phyloP scores from a whole-genome alignment of 2,888 invertebrate species.

The Ferrisia virgata region DNA sequence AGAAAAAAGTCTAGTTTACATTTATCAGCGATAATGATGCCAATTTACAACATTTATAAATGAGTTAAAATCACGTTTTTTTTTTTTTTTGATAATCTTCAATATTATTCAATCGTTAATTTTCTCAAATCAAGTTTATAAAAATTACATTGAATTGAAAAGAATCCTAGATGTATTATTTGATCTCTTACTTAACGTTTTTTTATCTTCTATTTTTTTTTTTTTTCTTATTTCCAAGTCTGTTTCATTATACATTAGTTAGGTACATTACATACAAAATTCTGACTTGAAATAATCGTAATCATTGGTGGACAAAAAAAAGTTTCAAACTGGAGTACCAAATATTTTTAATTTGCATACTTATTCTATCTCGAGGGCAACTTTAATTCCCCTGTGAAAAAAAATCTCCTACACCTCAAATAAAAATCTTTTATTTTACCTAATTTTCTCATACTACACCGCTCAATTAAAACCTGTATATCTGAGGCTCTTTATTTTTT shows the following conservation, averaged over 20 bases:
- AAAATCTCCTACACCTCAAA: neutral
- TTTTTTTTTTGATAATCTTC: too few relatives aligned
- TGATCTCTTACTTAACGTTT: neutral
- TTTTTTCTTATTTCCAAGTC: too few relatives aligned
- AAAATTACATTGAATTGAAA: neutral
- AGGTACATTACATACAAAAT: too few relatives aligned
- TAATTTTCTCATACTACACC: neutral
- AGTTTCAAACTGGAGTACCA: too few relatives aligned
- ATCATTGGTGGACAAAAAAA: too few relatives aligned
- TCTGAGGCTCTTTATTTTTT: neutral
- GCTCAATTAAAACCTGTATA: neutral
- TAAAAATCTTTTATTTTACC: neutral
- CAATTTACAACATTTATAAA: neutral
- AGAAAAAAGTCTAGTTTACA: neutral
- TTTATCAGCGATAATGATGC: neutral
- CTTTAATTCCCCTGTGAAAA: neutral
- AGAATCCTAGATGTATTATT: too few relatives aligned
- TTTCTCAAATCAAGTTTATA: neutral
- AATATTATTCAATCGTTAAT: neutral
- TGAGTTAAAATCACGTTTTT: too few relatives aligned
- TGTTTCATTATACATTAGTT: too few relatives aligned
- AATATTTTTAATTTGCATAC: neutral
- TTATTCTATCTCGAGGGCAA: too few relatives aligned
- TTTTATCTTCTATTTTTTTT: neutral
- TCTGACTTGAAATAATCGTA: too few relatives aligned